Evolutionary conservation across 2,888 invertebrate genomes (phyloP), one percentile per base, ranked within the genome.

Genomic region (Agriopis leucophaearia): DNA sequence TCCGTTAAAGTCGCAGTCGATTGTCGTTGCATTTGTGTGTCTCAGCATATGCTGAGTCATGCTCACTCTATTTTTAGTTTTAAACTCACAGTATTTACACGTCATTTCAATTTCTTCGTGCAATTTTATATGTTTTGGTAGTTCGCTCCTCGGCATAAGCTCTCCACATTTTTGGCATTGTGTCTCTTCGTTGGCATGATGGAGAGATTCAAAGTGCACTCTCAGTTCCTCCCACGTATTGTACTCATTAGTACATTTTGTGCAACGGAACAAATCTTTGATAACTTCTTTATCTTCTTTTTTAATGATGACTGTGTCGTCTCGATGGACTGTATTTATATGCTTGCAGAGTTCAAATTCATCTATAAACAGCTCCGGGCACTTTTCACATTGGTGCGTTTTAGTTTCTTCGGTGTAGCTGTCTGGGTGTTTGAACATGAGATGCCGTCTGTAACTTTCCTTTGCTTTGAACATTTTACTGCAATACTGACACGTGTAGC

Each of bases 141-240:
- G 68, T 18, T 91, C 89, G 0, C 77, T 81, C 0, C 81, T 81
- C 0, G 84, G 83, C 10, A 94, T 69, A 5, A 92, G 76, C 69
- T 88, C 83, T 0, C 92, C 92, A 36, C 93, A 94, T 0, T 89
- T 80, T 70, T 92, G 92, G 69, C 93, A 93, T 63, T 93, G 93
- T 0, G 87, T 88, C 45, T 88, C 84, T 15, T 83, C 78, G 0
- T 81, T 71, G 27, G 80, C 75, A 35, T 86, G 84, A 69, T 93
- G 93, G 8, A 78, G 86, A 61, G 87, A 83, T 66, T 90, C 90
- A 1, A 86, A 91, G 72, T 94, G 93, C 0, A 81, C 38, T 40
- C 88, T 82, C 9, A 93, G 69, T 40, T 86, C 75, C 4, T 91
- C 89, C 88, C 90, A 94, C 0, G 76, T 82, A 0, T 74, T 44